Evolutionary conservation across 92 coral and sea anemone genomes (phyloP).

Genomic region (Heteractis magnifica): DNA sequence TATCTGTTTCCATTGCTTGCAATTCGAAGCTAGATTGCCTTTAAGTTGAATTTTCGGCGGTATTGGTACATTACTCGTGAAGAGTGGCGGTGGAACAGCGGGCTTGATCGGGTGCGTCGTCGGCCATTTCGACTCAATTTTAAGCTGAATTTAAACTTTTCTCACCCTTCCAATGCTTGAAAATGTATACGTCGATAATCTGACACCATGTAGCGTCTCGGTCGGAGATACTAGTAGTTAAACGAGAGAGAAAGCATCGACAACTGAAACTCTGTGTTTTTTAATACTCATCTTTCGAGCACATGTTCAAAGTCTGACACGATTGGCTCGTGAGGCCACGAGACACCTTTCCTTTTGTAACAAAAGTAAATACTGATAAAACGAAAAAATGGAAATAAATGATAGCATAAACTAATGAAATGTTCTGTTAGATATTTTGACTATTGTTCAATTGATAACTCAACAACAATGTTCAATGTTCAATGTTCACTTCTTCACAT

Average conservation of each 20-base stretch:
- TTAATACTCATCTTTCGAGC: neutral
- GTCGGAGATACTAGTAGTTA: no score
- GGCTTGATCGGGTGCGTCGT: no score
- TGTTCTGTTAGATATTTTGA: neutral
- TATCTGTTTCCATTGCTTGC: no score
- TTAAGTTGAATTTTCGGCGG: neutral
- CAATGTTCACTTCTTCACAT: slow-evolving; percentile 9
- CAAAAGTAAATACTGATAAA: neutral
- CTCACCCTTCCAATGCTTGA: no score
- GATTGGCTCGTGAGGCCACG: neutral
- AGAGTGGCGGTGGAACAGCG: no score
- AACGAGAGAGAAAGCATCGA: neutral
- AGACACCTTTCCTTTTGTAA: slow-evolving; percentile 10
- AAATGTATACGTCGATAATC: no score
- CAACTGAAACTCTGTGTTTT: neutral
- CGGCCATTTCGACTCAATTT: no score
- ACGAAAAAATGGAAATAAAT: neutral
- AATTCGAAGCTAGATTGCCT: neutral
- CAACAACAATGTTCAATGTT: neutral
- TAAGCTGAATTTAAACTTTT: no score
- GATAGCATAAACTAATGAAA: neutral
- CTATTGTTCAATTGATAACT: neutral
- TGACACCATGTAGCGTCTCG: no score
- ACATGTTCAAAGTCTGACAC: neutral
- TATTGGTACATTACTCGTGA: no score